Evolutionary conservation across 2,113 vertebrate species (phyloP), one percentile per base, ranked within the genome.

Genomic region (Psilopsiagon aurifrons): DNA sequence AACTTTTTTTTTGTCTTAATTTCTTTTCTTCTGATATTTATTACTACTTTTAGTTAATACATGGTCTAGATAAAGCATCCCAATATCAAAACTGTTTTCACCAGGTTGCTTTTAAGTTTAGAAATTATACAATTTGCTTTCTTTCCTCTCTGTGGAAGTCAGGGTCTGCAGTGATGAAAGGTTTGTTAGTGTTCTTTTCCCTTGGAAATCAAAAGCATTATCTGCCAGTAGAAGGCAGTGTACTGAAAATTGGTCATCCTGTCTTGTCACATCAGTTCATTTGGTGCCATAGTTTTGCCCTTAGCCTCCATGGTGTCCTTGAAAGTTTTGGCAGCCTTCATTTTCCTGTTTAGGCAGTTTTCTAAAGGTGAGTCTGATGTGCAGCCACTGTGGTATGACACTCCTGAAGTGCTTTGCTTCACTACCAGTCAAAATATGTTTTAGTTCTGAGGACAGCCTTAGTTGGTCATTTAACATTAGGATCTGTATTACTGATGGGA

Each of bases 331-430:
- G 22, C 35, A 80, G 24, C 20, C 44, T 76, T 83, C 8, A 49
- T 49, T 90, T 81, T 69, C 31, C n/a, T 17, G n/a, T 3, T 14
- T 29, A 54, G 52, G 17, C 6, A 11, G 13, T 43, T 88, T 80
- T 35, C 25, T 59, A 14, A 80, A 71, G 31, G 33, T 1, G 2
- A 46, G 10, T 83, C n/a, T 68, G n/a, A 0, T 0, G 1, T 63
- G 54, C 33, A 24, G 29, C 20, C 6, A 1, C 41, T 17, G 47
- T 76, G 28, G n/a, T 88, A n/a, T 8, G 43, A 27, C 4, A 3
- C 17, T 88, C 25, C 37, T 84, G 37, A 71, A 78, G 39, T 64
- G 13, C 18, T 83, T 83, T 81, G 28, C 31, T 89, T 82, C 25
- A 13, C 35, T 55, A 6, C 16, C 4, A 49, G 28, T 54, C 60